These are phyloP conservation scores for Penaeus monodon DNA, from an alignment of 2,888 invertebrate species.

Conservation along the genomic window DNA sequence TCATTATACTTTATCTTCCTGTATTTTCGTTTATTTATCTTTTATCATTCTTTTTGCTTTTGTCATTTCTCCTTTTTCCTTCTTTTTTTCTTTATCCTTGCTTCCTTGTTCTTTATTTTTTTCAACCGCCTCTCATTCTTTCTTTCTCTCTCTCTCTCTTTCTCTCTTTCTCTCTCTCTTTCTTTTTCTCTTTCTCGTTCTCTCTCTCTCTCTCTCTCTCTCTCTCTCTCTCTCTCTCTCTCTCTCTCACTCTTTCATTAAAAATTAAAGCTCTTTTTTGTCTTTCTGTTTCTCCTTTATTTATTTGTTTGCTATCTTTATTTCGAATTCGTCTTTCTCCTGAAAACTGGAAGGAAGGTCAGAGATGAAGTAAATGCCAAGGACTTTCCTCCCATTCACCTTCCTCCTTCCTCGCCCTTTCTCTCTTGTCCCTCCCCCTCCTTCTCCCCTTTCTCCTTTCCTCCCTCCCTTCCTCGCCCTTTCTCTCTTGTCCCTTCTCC, in stretches of 20 bases:
- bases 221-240: neutral
- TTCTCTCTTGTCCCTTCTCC: neutral
- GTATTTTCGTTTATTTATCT: no score
- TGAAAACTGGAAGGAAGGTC: no score
- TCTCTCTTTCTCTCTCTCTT: neutral
- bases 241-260: neutral
- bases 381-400: constrained; percentile 1
- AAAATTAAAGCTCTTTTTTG: neutral
- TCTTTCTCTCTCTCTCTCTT: neutral
- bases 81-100: no score
- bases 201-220: no score
- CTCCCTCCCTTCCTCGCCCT: neutral
- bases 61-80: no score
- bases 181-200: neutral
- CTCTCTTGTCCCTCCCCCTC: neutral
- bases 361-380: no score
- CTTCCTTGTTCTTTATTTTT: neutral
- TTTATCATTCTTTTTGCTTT: no score
- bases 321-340: no score
- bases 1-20: no score
- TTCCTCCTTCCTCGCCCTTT: neutral
- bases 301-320: neutral
- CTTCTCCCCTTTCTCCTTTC: neutral
- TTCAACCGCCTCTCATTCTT: neutral
- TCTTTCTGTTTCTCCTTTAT: neutral